Base-by-base conservation (phyloP, 2,113 vertebrate genomes). In the Gopherus flavomarginatus region DNA sequence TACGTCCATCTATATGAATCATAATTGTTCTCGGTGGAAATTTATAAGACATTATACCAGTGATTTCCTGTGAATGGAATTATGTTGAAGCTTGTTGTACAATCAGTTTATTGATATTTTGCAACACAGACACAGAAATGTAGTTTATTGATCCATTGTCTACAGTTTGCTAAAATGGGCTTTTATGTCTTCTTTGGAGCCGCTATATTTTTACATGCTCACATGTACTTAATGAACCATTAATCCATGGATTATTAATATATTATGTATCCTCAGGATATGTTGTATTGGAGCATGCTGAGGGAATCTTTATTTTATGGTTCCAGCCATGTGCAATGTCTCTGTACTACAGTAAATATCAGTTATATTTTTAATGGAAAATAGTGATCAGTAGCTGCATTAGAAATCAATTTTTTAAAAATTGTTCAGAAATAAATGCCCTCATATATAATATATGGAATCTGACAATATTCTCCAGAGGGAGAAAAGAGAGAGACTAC, bases 1-100 rank as follows among this genome's bases (percentile, higher is more conserved):
- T 92, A 80, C 82, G 77, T 83, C 47, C 4, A 11, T 88, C 17
- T 91, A 14, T 1, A 59, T 90, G 2, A 77, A 77, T 82, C 92
- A 69, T 87, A 83, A 52, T 96, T 81, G 44, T 87, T 89, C 29
- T 93, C 47, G n/a, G 11, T 92, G 54, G 83, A 86, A 80, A 72
- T 69, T 1, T 72, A 26, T 83, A 50, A 93, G 65, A 65, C 29
- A 19, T 83, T 84, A 77, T 47, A 26, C 75, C 24, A 59, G 4
- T 88, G 47, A 69, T 92, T 57, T 93, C 7, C 77, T 92, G 50
- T 0, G 1, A 93, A 87, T 49, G 38, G 38, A 92, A 89, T 94
- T 72, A 65, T 81, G 12, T 77, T 83, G 50, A 86, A 42, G 12
- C 16, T n/a, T 93, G 31, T 31, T n/a, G 11, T 54, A 19, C 96